These are phyloP conservation scores for Megaustenia siamemsis DNA, from an alignment of 2,888 invertebrate species.

Conservation along the genomic window DNA sequence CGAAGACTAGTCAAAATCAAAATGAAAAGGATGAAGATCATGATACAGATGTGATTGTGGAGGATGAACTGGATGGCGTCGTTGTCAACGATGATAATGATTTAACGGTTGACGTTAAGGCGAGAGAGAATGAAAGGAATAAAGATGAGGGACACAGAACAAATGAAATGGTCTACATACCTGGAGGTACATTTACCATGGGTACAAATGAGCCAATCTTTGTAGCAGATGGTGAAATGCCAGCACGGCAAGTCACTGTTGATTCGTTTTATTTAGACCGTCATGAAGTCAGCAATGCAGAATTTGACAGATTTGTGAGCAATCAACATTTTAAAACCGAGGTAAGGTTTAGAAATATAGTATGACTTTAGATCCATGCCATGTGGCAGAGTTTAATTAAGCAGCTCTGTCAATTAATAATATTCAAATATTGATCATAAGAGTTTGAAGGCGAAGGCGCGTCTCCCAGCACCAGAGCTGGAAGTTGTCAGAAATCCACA, in stretches of 20 bases:
- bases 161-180: slow-evolving; percentile 86
- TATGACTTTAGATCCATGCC: no score
- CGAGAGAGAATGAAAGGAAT: background rate
- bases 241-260: slow-evolving; percentile 85
- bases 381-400: no score
- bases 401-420: no score
- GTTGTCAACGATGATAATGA: no score
- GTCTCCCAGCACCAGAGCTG: no score
- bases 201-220: slow-evolving; percentile 92
- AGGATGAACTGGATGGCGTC: no score
- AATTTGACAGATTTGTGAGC: slow-evolving; percentile 88
- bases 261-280: slow-evolving; percentile 88
- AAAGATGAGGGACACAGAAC: slow-evolving; percentile 56
- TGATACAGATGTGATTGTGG: no score
- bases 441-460: no score
- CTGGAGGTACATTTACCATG: slow-evolving; percentile 86
- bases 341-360: slow-evolving; percentile 76
- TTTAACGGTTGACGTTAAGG: background rate
- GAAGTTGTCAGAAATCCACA: no score
- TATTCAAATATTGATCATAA: no score
- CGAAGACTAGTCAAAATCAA: background rate
- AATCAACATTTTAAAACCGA: slow-evolving; percentile 89
- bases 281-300: slow-evolving; percentile 91
- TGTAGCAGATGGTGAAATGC: slow-evolving; percentile 89
- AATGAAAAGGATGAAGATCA: background rate